Base-by-base conservation (phyloP, 2,888 invertebrate species). In the Hypomecis punctinalis region DNA sequence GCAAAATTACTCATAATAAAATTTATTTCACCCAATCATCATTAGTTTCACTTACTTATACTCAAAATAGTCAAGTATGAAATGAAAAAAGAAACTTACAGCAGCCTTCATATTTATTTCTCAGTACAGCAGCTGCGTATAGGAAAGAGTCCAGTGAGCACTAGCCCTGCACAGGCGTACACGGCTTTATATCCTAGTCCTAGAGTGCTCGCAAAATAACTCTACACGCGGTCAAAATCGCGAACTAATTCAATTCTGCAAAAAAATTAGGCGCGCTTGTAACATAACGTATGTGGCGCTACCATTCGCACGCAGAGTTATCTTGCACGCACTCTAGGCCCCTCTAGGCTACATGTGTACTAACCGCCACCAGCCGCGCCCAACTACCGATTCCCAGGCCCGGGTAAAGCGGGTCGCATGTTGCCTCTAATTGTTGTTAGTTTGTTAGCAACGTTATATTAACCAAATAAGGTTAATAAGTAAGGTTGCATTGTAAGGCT, bases 31-130 rank as follows among this genome's bases (percentile, higher is more conserved):
- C 23, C 23, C 23, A 23, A 23, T 23, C 1, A 23, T 23, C 23
- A 23, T 23, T 23, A 23, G 23, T 23, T 23, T 1, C 23, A 23
- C 23, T 23, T 23, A 3, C 23, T 23, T 23, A 45, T 11, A 6
- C 11, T 11, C 6, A 5, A 7, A 45, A 0, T 1, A 45, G 0
- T 13, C 5, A 6, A 36, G 4, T 6, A 57, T 23, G 4, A 58
- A 36, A n/a, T 10, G 9, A 23, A 40, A 43, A 35, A 53, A 47
- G 23, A n/a, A 52, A 83, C 83, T 84, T 74, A 84, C 83, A 77
- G 80, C 73, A 75, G 80, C 74, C 77, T 84, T 84, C 83, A 84
- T 84, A 63, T 71, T 77, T 58, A 53, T 52, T 61, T 56, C 68
- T 23, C 11, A 46, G 43, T 45, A 10, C 42, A 43, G 61, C 8